Conservation (phyloP, 2,797 vertebrate genomes). For the Paramormyrops hopkinsi region DNA sequence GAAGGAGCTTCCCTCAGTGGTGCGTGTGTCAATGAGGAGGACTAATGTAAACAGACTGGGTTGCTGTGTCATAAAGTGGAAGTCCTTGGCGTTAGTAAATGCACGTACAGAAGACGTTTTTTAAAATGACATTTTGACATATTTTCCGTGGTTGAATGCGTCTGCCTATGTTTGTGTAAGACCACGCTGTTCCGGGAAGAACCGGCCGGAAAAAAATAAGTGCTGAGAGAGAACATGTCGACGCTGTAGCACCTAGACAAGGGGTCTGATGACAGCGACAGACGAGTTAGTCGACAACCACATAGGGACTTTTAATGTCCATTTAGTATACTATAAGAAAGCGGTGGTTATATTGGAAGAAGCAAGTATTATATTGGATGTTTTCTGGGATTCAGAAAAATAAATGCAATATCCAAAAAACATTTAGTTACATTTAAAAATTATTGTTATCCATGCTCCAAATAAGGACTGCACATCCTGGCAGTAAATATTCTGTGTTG, state of each 20-base stretch:
- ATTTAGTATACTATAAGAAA: neutral
- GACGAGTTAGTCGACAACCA: neutral
- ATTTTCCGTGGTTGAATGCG: neutral
- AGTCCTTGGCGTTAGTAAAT: slow-evolving; percentile 3
- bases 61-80: neutral
- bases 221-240: neutral
- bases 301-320: neutral
- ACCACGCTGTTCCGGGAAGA: neutral
- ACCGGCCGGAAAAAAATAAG: neutral
- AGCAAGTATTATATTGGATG: no score
- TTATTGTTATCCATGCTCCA: neutral
- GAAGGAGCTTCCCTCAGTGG: neutral
- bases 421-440: neutral
- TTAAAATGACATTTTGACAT: neutral
- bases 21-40: neutral
- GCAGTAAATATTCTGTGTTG: neutral
- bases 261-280: neutral
- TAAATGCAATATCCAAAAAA: neutral
- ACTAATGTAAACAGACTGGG: neutral
- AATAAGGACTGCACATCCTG: neutral
- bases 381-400: neutral
- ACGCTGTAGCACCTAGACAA: neutral
- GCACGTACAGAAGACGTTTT: neutral
- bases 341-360: neutral
- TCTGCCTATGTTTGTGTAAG: neutral